Base-by-base conservation (phyloP, 2,113 vertebrate genomes). In the Bombycilla garrulus region DNA sequence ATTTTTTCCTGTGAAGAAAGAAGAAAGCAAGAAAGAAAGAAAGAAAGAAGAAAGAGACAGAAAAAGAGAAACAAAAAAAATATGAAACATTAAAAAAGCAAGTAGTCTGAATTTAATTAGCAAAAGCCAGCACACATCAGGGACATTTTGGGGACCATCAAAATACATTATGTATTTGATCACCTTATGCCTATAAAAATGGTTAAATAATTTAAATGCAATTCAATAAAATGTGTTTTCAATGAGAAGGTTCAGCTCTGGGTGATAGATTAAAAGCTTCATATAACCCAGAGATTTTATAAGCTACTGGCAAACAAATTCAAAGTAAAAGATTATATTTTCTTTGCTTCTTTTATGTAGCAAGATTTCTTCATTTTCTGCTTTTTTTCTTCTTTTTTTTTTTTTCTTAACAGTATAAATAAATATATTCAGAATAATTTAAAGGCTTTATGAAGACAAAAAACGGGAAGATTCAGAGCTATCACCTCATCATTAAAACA, bases 201-300 rank as follows among this genome's bases (percentile, higher is more conserved):
- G n/a, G 91, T 92, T 96, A 97, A 98, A 98, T 97, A 96, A 97
- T 97, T 96, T 96, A 97, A 96, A 96, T 95, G 66, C n/a, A 95
- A 89, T 97, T 96, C 95, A 96, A 90, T 97, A 95, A 98, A 97
- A 92, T 93, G 42, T 81, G 90, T 95, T 98, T 97, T 96, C 94
- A 96, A 64, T 91, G 91, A 86, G 53, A 93, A 97, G 38, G 44
- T 96, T 95, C 62, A 8, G 40, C 86, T 86, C 50, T 96, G 64
- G 62, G 40, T 96, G 91, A 97, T 93, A 92, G 82, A 98, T 95
- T 97, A 97, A 97, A 98, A 95, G 42, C 86, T 95, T 97, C 94
- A 71, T 62, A 95, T 95, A 95, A 88, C 70, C 65, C 31, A 53
- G 84, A 88, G 62, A 96, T 96, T 96, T 97, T 97, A 92, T 81